phyloP scores from a whole-genome alignment of 2,113 vertebrate species.

The Dipodomys merriami region DNA sequence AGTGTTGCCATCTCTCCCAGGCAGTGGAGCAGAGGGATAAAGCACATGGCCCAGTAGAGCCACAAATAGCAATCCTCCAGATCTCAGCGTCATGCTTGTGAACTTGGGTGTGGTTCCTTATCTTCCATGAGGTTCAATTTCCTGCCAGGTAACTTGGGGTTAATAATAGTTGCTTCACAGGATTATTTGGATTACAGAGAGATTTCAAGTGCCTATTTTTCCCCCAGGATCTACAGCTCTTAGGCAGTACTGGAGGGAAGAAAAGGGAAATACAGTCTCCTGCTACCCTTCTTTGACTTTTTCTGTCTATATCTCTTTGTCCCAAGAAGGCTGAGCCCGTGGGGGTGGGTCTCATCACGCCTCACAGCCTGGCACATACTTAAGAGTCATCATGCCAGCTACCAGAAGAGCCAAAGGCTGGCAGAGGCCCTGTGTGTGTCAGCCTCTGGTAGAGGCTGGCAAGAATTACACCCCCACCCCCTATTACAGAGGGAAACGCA shows the following conservation, averaged over 20 bases:
- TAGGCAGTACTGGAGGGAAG: background rate
- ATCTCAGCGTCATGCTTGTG: too few species aligned
- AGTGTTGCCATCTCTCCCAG: background rate
- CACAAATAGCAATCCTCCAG: too few species aligned
- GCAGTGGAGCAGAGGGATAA: background rate
- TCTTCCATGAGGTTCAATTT: background rate
- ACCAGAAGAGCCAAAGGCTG: background rate
- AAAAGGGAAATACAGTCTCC: background rate
- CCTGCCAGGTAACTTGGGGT: background rate
- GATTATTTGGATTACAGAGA: background rate
- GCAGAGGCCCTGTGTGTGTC: background rate
- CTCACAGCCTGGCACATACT: background rate
- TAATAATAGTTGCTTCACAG: background rate
- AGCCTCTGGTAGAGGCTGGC: background rate
- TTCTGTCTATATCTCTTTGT: background rate
- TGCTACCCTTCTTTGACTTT: background rate
- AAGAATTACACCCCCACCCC: background rate
- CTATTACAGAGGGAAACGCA: background rate
- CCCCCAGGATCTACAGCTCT: background rate
- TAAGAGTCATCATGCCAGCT: background rate
- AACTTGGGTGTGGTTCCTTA: background rate
- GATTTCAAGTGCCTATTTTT: background rate
- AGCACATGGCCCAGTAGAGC: background rate
- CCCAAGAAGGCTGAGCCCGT: background rate
- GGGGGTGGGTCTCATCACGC: accelerated